A percentile compares a stretch with the other conserved stretches of the same genome.
Evolutionary conservation across 2,888 invertebrate species (phyloP).

Genomic region (Tortrix viridana): DNA sequence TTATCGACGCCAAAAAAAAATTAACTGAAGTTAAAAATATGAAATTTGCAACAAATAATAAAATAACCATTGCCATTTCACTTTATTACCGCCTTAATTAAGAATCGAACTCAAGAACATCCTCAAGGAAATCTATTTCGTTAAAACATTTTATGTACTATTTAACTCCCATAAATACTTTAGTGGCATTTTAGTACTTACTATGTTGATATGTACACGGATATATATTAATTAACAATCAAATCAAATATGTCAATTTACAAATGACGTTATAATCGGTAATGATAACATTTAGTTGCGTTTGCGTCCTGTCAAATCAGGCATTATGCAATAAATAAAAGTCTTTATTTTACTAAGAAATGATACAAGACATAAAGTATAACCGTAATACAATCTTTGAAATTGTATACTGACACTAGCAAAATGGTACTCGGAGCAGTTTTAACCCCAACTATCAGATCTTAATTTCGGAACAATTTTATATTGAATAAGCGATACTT

Average conservation of each 20-base stretch:
- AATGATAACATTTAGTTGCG: conserved; percentile 1
- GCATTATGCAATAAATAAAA: not conserved
- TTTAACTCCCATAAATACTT: no score
- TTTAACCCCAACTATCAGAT: no score
- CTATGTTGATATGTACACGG: not conserved
- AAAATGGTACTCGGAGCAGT: no score
- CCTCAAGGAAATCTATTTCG: not conserved
- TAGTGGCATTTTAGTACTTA: not conserved
- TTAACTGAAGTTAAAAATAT: no score
- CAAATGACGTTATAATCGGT: conserved; percentile 1
- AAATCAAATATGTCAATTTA: conserved; percentile 11
- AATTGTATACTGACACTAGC: no score
- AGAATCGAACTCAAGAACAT: not conserved
- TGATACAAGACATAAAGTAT: no score
- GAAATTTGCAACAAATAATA: no score
- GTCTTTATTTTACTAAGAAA: no score
- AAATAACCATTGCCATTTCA: no score
- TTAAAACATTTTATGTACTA: no score
- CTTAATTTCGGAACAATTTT: not conserved
- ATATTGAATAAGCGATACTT: conserved; percentile 52
- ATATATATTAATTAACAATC: conserved; percentile 4
- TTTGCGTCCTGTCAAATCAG: not conserved
- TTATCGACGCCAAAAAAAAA: not conserved
- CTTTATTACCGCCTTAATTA: not conserved
- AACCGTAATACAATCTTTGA: no score